phyloP scores from a whole-genome alignment of 1,140 invertebrate genomes.

The Bombus huntii region DNA sequence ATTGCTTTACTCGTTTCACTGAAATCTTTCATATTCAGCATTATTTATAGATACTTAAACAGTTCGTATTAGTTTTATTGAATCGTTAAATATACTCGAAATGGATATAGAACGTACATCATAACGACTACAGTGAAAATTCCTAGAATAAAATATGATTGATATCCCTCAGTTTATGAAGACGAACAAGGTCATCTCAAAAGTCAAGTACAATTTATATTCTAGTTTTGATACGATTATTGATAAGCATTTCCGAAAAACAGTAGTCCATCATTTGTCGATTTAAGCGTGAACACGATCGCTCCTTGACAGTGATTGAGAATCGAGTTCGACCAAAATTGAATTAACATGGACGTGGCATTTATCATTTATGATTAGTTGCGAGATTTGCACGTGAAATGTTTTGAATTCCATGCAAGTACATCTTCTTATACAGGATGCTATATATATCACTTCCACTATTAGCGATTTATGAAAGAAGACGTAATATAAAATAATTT shows the following conservation, averaged over 20 bases:
- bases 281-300: background rate
- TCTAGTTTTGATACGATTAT: background rate
- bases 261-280: conserved; percentile 1
- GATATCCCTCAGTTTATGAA: too few relatives aligned
- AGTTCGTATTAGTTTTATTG: background rate
- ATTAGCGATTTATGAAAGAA: background rate
- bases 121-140: too few relatives aligned
- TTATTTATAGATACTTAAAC: background rate
- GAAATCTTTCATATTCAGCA: background rate
- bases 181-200: background rate
- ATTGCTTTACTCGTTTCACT: background rate
- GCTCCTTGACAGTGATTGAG: conserved; percentile 4
- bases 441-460: background rate
- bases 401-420: background rate
- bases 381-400: background rate
- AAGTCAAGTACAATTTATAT: conserved; percentile 8
- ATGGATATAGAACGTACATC: background rate
- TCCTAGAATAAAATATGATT: background rate
- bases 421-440: background rate
- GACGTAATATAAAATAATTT: background rate
- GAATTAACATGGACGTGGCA: background rate
- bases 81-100: background rate
- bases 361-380: conserved; percentile 2
- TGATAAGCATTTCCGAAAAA: background rate
- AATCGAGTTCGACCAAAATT: background rate